phyloP scores from a whole-genome alignment of 2,888 invertebrate species.

The Empis stercorea region DNA sequence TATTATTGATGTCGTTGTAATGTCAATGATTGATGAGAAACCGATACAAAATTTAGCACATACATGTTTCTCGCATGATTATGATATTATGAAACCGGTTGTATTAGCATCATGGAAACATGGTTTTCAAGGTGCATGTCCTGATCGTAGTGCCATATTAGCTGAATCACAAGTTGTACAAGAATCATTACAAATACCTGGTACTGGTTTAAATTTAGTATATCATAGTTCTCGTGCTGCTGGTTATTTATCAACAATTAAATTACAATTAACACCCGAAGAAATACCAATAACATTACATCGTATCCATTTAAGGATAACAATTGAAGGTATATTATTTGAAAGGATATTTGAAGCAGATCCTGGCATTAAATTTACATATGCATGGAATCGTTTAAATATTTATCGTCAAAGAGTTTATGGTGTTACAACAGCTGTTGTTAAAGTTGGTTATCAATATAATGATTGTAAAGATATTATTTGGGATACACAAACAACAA shows the following conservation, averaged over 20 bases:
- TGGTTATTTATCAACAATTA: slow-evolving; percentile 86
- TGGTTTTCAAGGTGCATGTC: slow-evolving; percentile 89
- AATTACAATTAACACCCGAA: slow-evolving; percentile 79
- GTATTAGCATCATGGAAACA: slow-evolving; percentile 91
- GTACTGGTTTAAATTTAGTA: slow-evolving; percentile 87
- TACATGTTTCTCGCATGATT: slow-evolving; percentile 78
- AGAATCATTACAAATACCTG: slow-evolving; percentile 87
- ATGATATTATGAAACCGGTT: slow-evolving; percentile 85
- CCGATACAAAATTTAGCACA: slow-evolving; percentile 50
- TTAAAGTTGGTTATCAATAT: slow-evolving; percentile 94
- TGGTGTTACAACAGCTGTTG: slow-evolving; percentile 87
- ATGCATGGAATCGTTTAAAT: slow-evolving; percentile 93
- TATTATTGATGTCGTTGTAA: slow-evolving; percentile 75
- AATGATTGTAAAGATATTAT: slow-evolving; percentile 82
- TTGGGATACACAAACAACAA: slow-evolving; percentile 94
- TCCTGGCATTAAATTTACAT: slow-evolving; percentile 91
- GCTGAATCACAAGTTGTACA: slow-evolving; percentile 90
- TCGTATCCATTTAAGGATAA: slow-evolving; percentile 82
- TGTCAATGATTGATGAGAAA: slow-evolving; percentile 73
- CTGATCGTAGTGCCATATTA: slow-evolving; percentile 78
- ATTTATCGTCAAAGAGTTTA: slow-evolving; percentile 94
- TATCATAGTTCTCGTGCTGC: slow-evolving; percentile 92
- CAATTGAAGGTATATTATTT: slow-evolving; percentile 88
- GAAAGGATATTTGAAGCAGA: slow-evolving; percentile 92
- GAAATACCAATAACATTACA: slow-evolving; percentile 66